Evolutionary conservation across 2,888 invertebrate genomes (phyloP).

Genomic region (Melinaea menophilus): DNA sequence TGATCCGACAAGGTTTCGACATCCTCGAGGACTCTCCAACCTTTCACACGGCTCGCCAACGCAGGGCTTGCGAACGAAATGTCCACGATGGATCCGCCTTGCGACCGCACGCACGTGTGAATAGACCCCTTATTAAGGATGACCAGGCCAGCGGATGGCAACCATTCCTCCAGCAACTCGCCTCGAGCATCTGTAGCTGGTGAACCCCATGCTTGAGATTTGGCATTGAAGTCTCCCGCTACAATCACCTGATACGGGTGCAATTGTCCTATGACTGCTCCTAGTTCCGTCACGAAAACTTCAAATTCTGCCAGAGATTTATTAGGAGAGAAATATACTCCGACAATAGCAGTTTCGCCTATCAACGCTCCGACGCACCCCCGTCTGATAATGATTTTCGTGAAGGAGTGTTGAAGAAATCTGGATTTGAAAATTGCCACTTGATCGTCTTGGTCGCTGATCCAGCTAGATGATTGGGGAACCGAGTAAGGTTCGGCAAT

Average conservation of each 20-base stretch:
- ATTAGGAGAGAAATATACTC: conserved; percentile 33
- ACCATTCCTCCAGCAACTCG: conserved; percentile 25
- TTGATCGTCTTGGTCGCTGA: conserved; percentile 3
- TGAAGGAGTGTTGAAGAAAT: neutral
- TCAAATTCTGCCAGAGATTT: conserved; percentile 30
- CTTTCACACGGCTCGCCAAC: conserved; percentile 15
- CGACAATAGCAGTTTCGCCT: conserved; percentile 17
- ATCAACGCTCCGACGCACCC: conserved; percentile 22
- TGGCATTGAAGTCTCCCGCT: conserved; percentile 29
- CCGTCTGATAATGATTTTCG: conserved; percentile 1
- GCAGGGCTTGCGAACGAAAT: conserved; percentile 22
- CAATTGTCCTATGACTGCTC: neutral
- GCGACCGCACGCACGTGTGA: conserved; percentile 30
- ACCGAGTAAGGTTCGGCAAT: conserved; percentile 19
- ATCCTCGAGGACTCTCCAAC: conserved; percentile 23
- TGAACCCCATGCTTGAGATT: conserved; percentile 29
- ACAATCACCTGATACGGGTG: conserved; percentile 7
- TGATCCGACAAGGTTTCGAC: conserved; percentile 30
- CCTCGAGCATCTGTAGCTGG: conserved; percentile 24
- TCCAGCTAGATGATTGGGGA: conserved; percentile 2
- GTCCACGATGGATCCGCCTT: conserved; percentile 33
- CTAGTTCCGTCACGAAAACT: conserved; percentile 16
- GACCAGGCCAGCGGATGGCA: conserved; percentile 13
- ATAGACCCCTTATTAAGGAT: conserved; percentile 25
- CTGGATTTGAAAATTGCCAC: conserved; percentile 6